A percentile compares a stretch with the other conserved stretches of the same genome.
phyloP scores from a whole-genome alignment of 2,113 vertebrate genomes.

The Dipodomys merriami region DNA sequence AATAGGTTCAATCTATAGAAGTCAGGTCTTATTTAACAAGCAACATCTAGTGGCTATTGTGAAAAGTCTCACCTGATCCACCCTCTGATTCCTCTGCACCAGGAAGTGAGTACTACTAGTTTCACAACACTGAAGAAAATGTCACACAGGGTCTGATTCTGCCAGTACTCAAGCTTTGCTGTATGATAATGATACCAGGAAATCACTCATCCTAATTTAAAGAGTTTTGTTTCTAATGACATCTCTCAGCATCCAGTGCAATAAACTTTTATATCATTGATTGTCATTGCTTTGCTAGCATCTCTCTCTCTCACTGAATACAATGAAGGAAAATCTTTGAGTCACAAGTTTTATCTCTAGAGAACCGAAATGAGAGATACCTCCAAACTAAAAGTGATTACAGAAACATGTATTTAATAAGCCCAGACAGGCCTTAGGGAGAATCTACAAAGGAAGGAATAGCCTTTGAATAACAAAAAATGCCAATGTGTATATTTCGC shows the following conservation, averaged over 20 bases:
- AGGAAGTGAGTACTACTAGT: not conserved
- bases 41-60: not conserved
- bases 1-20: conserved; percentile 63
- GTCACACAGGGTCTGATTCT: not conserved
- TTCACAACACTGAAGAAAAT: not conserved
- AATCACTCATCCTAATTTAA: conserved; percentile 11
- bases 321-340: not conserved
- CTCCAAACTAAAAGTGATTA: not conserved
- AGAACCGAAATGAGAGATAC: not conserved
- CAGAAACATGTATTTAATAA: not conserved
- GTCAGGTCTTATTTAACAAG: conserved; percentile 54
- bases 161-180: not conserved
- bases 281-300: not conserved
- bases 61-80: not conserved
- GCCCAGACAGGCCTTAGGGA: not conserved
- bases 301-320: not conserved
- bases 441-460: not conserved
- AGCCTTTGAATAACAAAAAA: not conserved
- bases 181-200: not conserved
- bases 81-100: not conserved
- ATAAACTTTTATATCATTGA: not conserved
- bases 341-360: not conserved
- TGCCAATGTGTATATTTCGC: not conserved
- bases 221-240: not conserved
- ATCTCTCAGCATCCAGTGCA: not conserved